phyloP scores from a whole-genome alignment of 2,113 vertebrate species.

The Oryzias curvinotus region DNA sequence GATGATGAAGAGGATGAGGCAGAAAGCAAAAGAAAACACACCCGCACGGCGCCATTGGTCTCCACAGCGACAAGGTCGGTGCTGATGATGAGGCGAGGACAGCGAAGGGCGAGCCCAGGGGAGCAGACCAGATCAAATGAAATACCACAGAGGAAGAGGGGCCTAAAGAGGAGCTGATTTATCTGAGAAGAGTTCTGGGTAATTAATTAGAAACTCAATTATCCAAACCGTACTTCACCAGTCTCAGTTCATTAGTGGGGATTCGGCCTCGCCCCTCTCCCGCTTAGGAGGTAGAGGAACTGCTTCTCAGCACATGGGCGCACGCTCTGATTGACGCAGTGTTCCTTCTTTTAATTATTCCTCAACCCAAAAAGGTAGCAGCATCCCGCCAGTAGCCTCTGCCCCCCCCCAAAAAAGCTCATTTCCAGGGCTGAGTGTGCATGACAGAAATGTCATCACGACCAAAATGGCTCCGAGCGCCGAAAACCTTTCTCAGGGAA shows the following conservation, averaged over 20 bases:
- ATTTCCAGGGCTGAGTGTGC: constrained; percentile 75
- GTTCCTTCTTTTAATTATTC: constrained; percentile 68
- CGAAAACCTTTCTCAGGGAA: constrained; percentile 85
- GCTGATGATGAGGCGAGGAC: constrained; percentile 88
- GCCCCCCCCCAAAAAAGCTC: constrained; percentile 45
- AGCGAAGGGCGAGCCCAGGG: constrained; percentile 87
- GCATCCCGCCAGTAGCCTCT: constrained; percentile 21
- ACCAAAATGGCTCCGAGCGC: constrained; percentile 74
- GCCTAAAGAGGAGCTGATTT: constrained; percentile 81
- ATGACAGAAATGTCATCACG: constrained; percentile 81
- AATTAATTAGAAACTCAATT: constrained; percentile 99
- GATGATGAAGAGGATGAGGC: neutral
- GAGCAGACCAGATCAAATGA: constrained; percentile 68
- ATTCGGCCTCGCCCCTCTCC: constrained; percentile 27
- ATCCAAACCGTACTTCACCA: constrained; percentile 95
- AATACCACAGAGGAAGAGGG: constrained; percentile 66
- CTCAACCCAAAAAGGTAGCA: constrained; percentile 43
- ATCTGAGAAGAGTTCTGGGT: constrained; percentile 95
- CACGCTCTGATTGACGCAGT: constrained; percentile 54
- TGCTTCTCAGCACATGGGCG: neutral
- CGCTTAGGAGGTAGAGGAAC: neutral
- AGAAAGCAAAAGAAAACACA: constrained; percentile 3
- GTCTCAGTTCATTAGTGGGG: constrained; percentile 93
- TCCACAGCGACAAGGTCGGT: constrained; percentile 81
- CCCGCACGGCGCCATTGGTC: constrained; percentile 9